Evolutionary conservation across 2,888 invertebrate species (phyloP), one percentile per base, ranked within the genome.

Genomic region (Oasisia sp.): DNA sequence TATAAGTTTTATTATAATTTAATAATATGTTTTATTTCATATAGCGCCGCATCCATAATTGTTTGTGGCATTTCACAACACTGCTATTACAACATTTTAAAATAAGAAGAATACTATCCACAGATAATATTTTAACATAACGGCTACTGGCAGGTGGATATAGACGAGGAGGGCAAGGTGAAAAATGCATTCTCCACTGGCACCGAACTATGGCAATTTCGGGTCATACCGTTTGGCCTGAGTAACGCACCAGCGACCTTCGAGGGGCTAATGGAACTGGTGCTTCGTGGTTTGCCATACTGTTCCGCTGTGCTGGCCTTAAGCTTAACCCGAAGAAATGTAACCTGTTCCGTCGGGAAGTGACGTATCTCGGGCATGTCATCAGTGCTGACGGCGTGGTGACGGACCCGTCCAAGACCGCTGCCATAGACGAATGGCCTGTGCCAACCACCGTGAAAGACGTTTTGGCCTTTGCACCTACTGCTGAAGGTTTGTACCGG

Each of bases 241-340:
- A 27, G 27, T 27, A 74, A 19, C 19, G 74, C 58, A 58, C 58
- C 58, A 58, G 58, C 58, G 19, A 58, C 58, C 14, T 58, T 58
- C 19, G 58, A 58, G 58, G 19, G 58, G 19, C 58, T 58, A 12
- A 27, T 58, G 58, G 58, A 19, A 58, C 58, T 58, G 14, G 58
- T 58, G 58, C 58, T 58, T 58, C 58, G 5, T 12, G 58, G 19
- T 27, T 19, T 14, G 19, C 58, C 58, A 19, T 58, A 27, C 32
- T 32, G 14, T 44, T 91, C n/a, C n/a, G 27, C 8, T 7, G 32
- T n/a, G 91, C 74, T n/a, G 91, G 91, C 14, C 91, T 91, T 32
- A 89, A 89, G 32, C 89, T 91, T 9, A 91, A 44, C 74, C 89
- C 89, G 7, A 32, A 27, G 32, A 91, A 91, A 89, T 91, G 91